Percentiles rank a stretch among this genome's conserved stretches.
Conservation (phyloP, 2,888 invertebrate species). For the Halictus ligatus region DNA sequence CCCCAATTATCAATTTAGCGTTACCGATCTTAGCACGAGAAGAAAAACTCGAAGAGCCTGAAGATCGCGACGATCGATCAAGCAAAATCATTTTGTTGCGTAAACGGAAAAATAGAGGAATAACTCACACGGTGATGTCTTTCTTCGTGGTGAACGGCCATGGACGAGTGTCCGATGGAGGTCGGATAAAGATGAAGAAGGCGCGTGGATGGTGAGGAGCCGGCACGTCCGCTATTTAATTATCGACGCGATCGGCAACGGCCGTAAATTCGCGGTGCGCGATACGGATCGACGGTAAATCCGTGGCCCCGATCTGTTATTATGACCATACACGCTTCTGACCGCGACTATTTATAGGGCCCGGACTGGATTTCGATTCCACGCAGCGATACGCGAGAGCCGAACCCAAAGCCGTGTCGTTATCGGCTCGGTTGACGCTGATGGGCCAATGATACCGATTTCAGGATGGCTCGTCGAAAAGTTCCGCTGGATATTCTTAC, state of each 20-base stretch:
- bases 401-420: constrained; percentile 43
- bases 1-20: neutral
- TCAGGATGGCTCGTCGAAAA: constrained; percentile 35
- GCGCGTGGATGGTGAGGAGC: constrained; percentile 57
- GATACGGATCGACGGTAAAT: constrained; percentile 71
- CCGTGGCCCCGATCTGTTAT: constrained; percentile 72
- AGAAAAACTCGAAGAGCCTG: neutral
- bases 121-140: constrained; percentile 44
- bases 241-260: constrained; percentile 69
- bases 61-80: constrained; percentile 14
- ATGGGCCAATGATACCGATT: constrained; percentile 70
- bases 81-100: constrained; percentile 12
- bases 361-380: constrained; percentile 44
- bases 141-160: constrained; percentile 33
- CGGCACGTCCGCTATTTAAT: constrained; percentile 69
- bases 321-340: constrained; percentile 64
- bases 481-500: constrained; percentile 35
- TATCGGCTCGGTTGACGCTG: constrained; percentile 63
- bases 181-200: constrained; percentile 42
- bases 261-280: constrained; percentile 58
- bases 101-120: constrained; percentile 28
- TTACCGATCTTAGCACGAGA: neutral
- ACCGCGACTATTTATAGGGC: constrained; percentile 71
- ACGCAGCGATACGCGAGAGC: constrained; percentile 46
- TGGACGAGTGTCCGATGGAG: constrained; percentile 12